Evolutionary conservation across 2,888 invertebrate species (phyloP).

Genomic region (Acleris literana): DNA sequence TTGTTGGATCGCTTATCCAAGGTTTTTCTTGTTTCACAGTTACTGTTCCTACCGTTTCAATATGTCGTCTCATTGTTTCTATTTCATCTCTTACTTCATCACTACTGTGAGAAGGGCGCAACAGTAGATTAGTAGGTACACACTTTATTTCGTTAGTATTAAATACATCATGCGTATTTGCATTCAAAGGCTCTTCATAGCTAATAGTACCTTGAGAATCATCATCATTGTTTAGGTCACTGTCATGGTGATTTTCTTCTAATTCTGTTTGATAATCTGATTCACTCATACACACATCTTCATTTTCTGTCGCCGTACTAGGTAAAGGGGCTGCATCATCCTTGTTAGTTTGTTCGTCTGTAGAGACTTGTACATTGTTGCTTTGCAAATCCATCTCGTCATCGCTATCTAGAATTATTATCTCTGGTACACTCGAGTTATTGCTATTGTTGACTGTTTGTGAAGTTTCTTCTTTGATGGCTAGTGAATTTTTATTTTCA

Average conservation of each 20-base stretch:
- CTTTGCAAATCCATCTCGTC: not conserved
- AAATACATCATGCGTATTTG: not conserved
- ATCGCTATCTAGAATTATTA: not conserved
- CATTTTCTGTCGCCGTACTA: not conserved
- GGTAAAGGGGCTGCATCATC: not conserved
- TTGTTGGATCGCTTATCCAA: no score
- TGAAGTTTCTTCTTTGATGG: not conserved
- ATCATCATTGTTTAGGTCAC: constrained; percentile 5
- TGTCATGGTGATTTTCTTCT: not conserved
- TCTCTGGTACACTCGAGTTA: no score
- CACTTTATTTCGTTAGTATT: constrained; percentile 11
- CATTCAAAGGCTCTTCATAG: not conserved
- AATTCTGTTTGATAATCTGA: not conserved
- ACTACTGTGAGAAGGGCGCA: not conserved
- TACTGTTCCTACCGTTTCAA: no score
- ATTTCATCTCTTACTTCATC: no score
- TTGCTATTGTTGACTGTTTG: not conserved
- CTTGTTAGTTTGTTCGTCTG: not conserved
- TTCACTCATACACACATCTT: not conserved
- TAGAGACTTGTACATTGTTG: not conserved
- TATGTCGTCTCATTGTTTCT: no score
- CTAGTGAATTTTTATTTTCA: not conserved
- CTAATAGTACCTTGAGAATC: constrained; percentile 6
- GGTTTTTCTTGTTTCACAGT: no score
- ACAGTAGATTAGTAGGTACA: not conserved